phyloP scores from a whole-genome alignment of 2,888 invertebrate species.

The Capitulum mitella region DNA sequence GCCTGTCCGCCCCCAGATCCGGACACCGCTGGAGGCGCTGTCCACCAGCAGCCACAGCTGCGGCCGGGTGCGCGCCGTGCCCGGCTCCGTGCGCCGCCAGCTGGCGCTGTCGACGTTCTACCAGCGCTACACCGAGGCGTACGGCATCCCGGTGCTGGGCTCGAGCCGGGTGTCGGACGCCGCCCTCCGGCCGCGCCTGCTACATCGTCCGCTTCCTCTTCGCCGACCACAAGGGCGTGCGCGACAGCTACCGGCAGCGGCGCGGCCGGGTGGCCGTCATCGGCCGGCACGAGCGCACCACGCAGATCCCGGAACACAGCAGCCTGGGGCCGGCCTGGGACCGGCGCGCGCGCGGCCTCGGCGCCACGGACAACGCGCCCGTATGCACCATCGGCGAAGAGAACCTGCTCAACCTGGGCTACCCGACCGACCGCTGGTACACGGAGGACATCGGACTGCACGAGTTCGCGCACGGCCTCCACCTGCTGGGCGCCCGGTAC shows the following conservation, averaged over 20 bases:
- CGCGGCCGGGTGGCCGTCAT: slow-evolving; percentile 12
- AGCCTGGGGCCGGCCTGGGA: not conserved
- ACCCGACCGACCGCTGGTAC: slow-evolving; percentile 11
- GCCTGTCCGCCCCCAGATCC: not conserved
- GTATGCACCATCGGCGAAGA: slow-evolving; percentile 21
- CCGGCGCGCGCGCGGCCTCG: not conserved
- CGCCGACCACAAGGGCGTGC: not conserved
- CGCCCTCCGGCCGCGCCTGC: slow-evolving; percentile 25
- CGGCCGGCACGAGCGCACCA: not conserved
- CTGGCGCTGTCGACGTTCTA: not conserved
- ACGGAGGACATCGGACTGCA: slow-evolving; percentile 21
- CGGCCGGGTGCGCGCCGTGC: not conserved
- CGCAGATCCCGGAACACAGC: slow-evolving; percentile 12
- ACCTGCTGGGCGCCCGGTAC: slow-evolving; percentile 13
- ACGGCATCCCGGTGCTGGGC: slow-evolving; percentile 6
- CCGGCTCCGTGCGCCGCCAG: not conserved
- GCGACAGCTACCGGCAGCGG: slow-evolving; percentile 14
- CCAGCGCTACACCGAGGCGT: slow-evolving; percentile 21
- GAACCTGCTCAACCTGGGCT: slow-evolving; percentile 15
- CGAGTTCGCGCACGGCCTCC: slow-evolving; percentile 25
- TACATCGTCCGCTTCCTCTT: slow-evolving; percentile 17
- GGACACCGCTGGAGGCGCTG: not conserved
- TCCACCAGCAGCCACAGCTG: not conserved
- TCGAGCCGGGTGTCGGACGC: slow-evolving; percentile 27
- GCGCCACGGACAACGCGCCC: slow-evolving; percentile 12